Evolutionary conservation across 1,140 invertebrate species (phyloP).

Genomic region (Rhizoglyphus robini): DNA sequence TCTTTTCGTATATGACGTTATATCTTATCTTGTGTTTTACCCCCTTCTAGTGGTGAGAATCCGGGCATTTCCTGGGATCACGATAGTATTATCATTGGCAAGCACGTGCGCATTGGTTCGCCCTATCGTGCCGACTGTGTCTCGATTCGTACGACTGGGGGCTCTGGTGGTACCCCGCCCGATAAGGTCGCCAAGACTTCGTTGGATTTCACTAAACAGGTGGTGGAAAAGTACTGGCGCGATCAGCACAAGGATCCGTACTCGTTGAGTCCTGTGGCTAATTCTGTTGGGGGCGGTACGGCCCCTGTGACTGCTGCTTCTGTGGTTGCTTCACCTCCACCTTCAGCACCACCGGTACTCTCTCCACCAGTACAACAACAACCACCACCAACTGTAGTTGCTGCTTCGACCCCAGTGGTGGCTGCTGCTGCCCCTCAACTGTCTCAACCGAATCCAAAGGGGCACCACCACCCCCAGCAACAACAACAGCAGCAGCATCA

Average conservation of each 20-base stretch:
- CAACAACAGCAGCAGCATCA: too few species aligned
- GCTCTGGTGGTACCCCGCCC: too few species aligned
- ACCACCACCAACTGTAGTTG: too few species aligned
- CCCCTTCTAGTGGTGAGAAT: neutral
- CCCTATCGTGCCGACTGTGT: constrained; percentile 1
- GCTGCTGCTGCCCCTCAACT: too few species aligned
- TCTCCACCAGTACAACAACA: too few species aligned
- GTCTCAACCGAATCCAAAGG: too few species aligned
- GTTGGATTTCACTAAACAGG: neutral
- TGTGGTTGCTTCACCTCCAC: too few species aligned
- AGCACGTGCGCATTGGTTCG: neutral
- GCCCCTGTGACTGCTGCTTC: too few species aligned
- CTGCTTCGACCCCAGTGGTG: too few species aligned
- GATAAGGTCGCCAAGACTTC: neutral
- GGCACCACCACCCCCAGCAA: too few species aligned
- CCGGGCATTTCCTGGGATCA: neutral
- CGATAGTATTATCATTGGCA: constrained; percentile 6
- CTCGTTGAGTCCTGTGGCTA: neutral
- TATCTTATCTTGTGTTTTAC: neutral
- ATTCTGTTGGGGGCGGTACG: too few species aligned
- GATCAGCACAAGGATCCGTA: neutral
- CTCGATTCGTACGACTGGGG: neutral
- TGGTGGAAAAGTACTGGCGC: constrained; percentile 5
- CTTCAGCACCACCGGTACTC: too few species aligned
- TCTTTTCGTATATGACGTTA: neutral